Conservation (phyloP, 2,888 invertebrate species). For the Oscheius sp. region DNA sequence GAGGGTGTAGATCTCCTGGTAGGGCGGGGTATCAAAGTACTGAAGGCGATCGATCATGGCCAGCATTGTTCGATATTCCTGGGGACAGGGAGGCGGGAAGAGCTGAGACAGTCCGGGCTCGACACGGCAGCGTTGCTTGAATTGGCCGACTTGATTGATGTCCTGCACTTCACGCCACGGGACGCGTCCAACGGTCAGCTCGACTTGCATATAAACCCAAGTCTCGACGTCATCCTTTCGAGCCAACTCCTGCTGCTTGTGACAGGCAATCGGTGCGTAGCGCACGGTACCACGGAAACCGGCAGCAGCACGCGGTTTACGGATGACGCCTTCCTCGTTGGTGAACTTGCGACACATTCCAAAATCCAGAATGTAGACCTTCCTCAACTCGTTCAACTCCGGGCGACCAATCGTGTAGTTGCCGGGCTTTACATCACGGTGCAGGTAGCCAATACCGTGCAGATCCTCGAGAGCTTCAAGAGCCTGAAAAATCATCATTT, state of each 20-base stretch:
- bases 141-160: slow-evolving; percentile 60
- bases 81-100: slow-evolving; percentile 52
- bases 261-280: slow-evolving; percentile 68
- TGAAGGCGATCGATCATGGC: slow-evolving; percentile 53
- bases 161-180: slow-evolving; percentile 63
- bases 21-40: slow-evolving; percentile 60
- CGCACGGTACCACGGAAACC: slow-evolving; percentile 71
- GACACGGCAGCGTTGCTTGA: slow-evolving; percentile 51
- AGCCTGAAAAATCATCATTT: no score
- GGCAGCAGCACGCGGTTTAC: slow-evolving; percentile 65
- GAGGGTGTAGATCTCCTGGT: slow-evolving; percentile 48
- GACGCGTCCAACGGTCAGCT: slow-evolving; percentile 58
- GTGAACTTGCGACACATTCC: slow-evolving; percentile 64
- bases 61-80: slow-evolving; percentile 43
- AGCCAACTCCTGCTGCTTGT: slow-evolving; percentile 62
- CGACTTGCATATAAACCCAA: slow-evolving; percentile 65
- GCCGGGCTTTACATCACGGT: slow-evolving; percentile 59
- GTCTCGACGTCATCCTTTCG: slow-evolving; percentile 65
- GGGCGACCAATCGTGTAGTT: slow-evolving; percentile 62
- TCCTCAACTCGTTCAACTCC: slow-evolving; percentile 55
- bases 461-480: slow-evolving; percentile 64
- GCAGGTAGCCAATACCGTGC: slow-evolving; percentile 66
- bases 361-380: slow-evolving; percentile 61
- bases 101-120: slow-evolving; percentile 50
- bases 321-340: slow-evolving; percentile 58